Evolutionary conservation across 2,797 vertebrate genomes (phyloP).

Genomic region (Pseudopleuronectes americanus): DNA sequence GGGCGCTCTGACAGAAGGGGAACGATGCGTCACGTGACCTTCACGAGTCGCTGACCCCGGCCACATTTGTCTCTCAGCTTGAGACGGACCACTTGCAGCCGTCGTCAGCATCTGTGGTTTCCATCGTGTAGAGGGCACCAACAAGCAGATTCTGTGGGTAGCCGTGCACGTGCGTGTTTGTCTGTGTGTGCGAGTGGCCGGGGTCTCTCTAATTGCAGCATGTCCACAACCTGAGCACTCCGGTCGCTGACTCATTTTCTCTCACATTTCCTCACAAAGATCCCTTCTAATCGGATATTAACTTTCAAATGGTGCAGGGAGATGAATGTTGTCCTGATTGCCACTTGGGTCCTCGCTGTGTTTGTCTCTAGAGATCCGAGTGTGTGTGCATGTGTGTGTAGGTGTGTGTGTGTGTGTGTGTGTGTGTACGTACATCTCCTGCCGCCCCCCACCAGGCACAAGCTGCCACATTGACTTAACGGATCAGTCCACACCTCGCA

Average conservation of each 20-base stretch:
- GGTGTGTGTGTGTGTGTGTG: background rate
- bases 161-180: slow-evolving; percentile 13
- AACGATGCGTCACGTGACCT: slow-evolving; percentile 60
- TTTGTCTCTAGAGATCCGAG: slow-evolving; percentile 17
- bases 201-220: slow-evolving; percentile 47
- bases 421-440: slow-evolving; percentile 2
- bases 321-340: slow-evolving; percentile 21
- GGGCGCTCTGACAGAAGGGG: slow-evolving; percentile 31
- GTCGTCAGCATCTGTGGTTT: slow-evolving; percentile 49
- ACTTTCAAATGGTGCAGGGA: slow-evolving; percentile 20
- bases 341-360: slow-evolving; percentile 14
- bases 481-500: slow-evolving; percentile 65
- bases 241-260: slow-evolving; percentile 8
- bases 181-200: background rate
- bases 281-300: slow-evolving; percentile 14
- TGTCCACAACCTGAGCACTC: slow-evolving; percentile 33
- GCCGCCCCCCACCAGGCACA: slow-evolving; percentile 47
- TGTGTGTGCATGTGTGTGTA: background rate
- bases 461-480: slow-evolving; percentile 60
- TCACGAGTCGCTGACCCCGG: slow-evolving; percentile 56
- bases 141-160: slow-evolving; percentile 25
- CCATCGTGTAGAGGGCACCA: slow-evolving; percentile 34
- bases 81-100: slow-evolving; percentile 38
- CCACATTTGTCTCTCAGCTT: slow-evolving; percentile 65
- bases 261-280: slow-evolving; percentile 18